Evolutionary conservation across 2,888 invertebrate genomes (phyloP).

Genomic region (Amphipoea lucens): DNA sequence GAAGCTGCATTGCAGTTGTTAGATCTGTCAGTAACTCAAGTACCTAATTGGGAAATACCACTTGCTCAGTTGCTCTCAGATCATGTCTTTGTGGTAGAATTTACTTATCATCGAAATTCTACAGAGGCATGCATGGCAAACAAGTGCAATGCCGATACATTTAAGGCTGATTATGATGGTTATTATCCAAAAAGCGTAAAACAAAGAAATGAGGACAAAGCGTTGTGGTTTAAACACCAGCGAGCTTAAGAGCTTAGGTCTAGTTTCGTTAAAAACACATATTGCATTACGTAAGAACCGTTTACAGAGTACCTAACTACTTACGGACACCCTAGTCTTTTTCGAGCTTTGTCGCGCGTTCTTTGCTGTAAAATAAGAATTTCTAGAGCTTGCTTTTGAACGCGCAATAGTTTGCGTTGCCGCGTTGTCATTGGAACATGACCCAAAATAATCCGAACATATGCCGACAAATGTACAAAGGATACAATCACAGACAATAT

Average conservation of each 20-base stretch:
- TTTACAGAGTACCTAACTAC: neutral
- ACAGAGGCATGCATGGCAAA: neutral
- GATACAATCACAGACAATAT: conserved; percentile 42
- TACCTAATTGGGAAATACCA: neutral
- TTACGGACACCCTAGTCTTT: neutral
- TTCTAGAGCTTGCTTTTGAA: neutral
- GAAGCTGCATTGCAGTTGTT: conserved; percentile 18
- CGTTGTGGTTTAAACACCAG: neutral
- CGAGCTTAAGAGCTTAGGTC: neutral
- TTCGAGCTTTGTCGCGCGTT: too few species aligned
- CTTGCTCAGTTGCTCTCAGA: too few species aligned
- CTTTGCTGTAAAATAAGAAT: neutral
- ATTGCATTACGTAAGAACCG: neutral
- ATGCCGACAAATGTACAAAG: conserved; percentile 1
- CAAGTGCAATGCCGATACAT: neutral
- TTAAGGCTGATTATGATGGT: neutral
- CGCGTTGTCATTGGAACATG: neutral
- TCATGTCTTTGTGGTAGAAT: neutral
- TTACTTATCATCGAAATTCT: neutral
- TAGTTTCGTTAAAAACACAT: neutral
- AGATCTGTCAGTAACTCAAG: conserved; percentile 6
- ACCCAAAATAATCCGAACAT: conserved; percentile 8
- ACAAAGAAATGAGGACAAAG: neutral
- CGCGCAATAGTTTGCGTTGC: neutral
- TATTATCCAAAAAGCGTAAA: neutral